Evolutionary conservation across 2,113 vertebrate species (phyloP), one percentile per base, ranked within the genome.

Genomic region (Scalopus aquaticus): DNA sequence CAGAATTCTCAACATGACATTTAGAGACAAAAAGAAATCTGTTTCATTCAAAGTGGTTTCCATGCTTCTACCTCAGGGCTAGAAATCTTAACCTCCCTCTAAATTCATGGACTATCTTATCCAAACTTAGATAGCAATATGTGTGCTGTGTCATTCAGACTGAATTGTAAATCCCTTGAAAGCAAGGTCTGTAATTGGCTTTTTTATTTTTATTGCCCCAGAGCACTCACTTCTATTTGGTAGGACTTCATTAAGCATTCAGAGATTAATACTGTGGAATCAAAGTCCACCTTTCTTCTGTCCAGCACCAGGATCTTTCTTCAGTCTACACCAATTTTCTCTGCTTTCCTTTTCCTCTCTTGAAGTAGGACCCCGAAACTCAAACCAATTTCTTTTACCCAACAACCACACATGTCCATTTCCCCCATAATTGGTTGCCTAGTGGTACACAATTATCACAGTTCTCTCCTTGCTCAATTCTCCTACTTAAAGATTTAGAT

Each of bases 401-500:
- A 35, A 11, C 15, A 80, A 16, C 44, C 51, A 77, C 30, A n/a
- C 3, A 93, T 85, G 6, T 64, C 91, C 22, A 85, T 80, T 35
- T 58, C 9, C 60, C 58, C 19, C 65, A 51, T 74, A 81, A 91
- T 1, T 76, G n/a, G n/a, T 65, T 70, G 15, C n/a, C 28, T 2
- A 28, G 19, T 54, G 22, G 32, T 19, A 70, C 24, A 90, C 35
- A 81, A 26, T 81, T 65, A 83, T 88, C 60, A 87, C n/a, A 83
- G 30, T 39, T 74, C 28, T 74, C 46, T 19, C 58, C 60, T 83
- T 64, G 42, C 22, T 87, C 85, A 42, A 24, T 88, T 88, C 74
- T 65, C 58, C 44, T 79, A 62, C 35, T 84, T 88, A 80, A 85
- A 70, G 35, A 84, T 88, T 84, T 88, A 69, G 3, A 72, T 84